These are phyloP conservation scores for Wasmannia auropunctata DNA, from an alignment of 1,140 invertebrate genomes.

Conservation along the genomic window DNA sequence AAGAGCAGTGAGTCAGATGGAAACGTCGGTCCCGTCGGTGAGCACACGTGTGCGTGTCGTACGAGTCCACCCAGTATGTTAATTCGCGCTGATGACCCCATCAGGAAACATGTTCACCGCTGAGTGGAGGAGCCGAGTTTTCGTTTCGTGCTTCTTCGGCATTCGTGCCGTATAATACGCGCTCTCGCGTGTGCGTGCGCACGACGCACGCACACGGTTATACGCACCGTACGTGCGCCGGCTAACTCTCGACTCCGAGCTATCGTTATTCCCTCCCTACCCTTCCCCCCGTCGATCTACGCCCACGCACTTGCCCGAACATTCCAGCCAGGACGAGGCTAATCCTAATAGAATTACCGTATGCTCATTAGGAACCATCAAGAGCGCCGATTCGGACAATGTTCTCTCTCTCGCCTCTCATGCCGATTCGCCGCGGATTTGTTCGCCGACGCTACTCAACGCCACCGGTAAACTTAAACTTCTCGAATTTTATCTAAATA, in stretches of 20 bases:
- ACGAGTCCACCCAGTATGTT: slow-evolving; percentile 79
- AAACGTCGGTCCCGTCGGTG: slow-evolving; percentile 58
- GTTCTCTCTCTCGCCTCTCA: not conserved
- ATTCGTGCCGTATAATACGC: slow-evolving; percentile 51
- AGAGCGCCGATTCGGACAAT: slow-evolving; percentile 42
- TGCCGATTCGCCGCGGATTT: not conserved
- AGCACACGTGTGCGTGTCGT: slow-evolving; percentile 71
- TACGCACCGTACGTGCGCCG: not conserved
- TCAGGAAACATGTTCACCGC: slow-evolving; percentile 80
- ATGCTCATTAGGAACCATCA: slow-evolving; percentile 65
- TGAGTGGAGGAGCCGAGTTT: slow-evolving; percentile 73
- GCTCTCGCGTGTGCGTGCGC: not conserved
- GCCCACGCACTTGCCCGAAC: slow-evolving; percentile 72
- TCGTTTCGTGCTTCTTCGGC: slow-evolving; percentile 64
- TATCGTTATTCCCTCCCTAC: slow-evolving; percentile 67
- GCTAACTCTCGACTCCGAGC: slow-evolving; percentile 65
- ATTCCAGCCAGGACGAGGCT: slow-evolving; percentile 66
- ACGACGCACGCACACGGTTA: not conserved
- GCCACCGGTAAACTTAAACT: not conserved
- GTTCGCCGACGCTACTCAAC: not conserved
- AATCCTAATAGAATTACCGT: slow-evolving; percentile 72
- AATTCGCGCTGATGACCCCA: slow-evolving; percentile 82
- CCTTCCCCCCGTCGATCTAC: slow-evolving; percentile 43
- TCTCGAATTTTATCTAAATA: not conserved
- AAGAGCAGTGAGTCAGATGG: slow-evolving; percentile 67